Evolutionary conservation across 2,113 vertebrate genomes (phyloP).

Genomic region (Elaphurus davidianus): DNA sequence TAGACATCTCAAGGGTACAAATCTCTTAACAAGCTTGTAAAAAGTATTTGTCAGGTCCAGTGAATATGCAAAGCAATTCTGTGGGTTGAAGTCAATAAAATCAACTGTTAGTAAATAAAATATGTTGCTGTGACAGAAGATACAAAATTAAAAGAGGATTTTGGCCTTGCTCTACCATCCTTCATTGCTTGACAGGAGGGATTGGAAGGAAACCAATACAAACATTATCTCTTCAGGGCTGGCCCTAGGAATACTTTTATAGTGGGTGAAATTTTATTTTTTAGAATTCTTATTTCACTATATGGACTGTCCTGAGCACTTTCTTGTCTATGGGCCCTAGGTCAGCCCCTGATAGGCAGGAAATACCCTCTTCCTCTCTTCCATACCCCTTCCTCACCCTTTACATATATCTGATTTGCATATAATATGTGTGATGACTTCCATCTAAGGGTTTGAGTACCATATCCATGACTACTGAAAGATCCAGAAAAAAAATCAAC

Average conservation of each 20-base stretch:
- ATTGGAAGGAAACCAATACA: not conserved
- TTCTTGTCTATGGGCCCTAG: not conserved
- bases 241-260: not conserved
- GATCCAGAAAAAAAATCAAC: not conserved
- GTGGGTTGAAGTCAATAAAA: conserved; percentile 17
- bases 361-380: not conserved
- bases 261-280: not conserved
- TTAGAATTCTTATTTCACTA: not conserved
- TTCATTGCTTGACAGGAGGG: not conserved
- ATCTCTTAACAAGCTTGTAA: not conserved
- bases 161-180: not conserved
- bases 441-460: not conserved
- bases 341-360: not conserved
- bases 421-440: not conserved
- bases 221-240: not conserved
- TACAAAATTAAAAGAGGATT: not conserved
- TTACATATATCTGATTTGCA: not conserved
- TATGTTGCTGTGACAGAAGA: not conserved
- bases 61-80: not conserved
- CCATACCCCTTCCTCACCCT: accelerated
- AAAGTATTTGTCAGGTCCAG: conserved; percentile 7
- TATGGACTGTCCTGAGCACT: not conserved
- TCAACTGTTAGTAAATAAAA: conserved; percentile 2
- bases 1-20: not conserved
- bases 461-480: not conserved